Percentiles rank a stretch among this genome's conserved stretches.
These are phyloP conservation scores for Pitta sordida DNA, from an alignment of 2,113 vertebrate genomes.

Conservation along the genomic window DNA sequence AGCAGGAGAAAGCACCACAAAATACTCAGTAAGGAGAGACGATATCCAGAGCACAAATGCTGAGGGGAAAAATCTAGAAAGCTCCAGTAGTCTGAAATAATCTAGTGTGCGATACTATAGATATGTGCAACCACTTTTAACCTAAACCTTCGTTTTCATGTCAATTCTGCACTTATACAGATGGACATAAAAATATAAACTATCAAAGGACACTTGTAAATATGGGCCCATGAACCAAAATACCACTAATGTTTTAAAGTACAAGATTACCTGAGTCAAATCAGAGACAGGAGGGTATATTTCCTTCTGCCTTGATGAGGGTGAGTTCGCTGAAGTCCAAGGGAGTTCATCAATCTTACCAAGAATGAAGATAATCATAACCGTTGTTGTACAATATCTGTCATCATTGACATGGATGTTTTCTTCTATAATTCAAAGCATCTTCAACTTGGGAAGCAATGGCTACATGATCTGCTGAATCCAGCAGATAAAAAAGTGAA, in stretches of 20 bases:
- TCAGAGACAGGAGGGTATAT: neutral
- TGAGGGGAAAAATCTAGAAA: neutral
- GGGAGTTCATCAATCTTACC: neutral
- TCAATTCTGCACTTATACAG: neutral
- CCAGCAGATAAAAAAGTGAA: neutral
- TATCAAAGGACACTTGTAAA: neutral
- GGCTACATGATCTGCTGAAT: neutral
- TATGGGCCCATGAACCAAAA: neutral
- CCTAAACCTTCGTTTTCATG: neutral
- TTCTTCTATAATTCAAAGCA: neutral
- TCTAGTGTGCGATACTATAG: neutral
- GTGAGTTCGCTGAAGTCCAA: neutral
- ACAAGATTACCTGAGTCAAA: neutral
- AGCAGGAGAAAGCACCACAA: neutral
- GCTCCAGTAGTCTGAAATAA: neutral
- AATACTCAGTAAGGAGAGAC: neutral
- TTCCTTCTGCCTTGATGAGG: neutral
- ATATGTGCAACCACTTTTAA: neutral
- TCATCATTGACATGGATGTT: neutral
- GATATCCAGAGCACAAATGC: neutral
- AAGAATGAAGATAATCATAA: accelerated
- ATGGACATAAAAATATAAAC: neutral
- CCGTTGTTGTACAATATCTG: too few relatives aligned
- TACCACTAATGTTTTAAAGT: neutral
- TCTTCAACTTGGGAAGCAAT: neutral